Base-by-base conservation (phyloP, 2,888 invertebrate genomes). In the Drosophila mulleri region DNA sequence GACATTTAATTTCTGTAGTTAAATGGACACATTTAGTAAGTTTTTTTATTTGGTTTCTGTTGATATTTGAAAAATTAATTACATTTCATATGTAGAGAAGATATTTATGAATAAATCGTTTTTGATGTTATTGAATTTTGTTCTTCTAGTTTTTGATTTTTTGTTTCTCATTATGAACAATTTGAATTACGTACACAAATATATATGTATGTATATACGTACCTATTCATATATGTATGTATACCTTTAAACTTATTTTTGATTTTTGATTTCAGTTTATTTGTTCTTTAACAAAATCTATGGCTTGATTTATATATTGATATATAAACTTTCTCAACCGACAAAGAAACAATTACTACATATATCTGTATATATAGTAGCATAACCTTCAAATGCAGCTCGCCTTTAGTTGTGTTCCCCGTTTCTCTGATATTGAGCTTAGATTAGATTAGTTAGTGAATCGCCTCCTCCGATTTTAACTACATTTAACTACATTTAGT, bases 111-210 rank as follows among this genome's bases (percentile, higher is more conserved):
- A 42, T 41, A 72, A 64, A 70, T 67, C 63, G 54, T 35, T 29
- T 18, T 69, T 68, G 32, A 29, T n/a, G 66, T 35, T 58, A 23
- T 32, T 20, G 18, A 18, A 9, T 42, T 45, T 50, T n/a, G 62
- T 75, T 72, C 64, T 75, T 72, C 52, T 66, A 54, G 29, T 67
- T 64, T 47, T 23, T 64, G 48, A 35, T 44, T 32, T 16, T 56
- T 16, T 29, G 3, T 9, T 56, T 42, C 42, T 54, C 45, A 37
- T 62, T 60, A 71, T 68, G 86, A 88, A 83, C 86, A 88, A 71
- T 85, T 50, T 60, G 81, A 83, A 83, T 88, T 85, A 83, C 83
- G 78, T 86, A 88, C 86, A 83, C 88, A 80, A 86, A 88, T 85
- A 88, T 71, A 69, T 42, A 39, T 39, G n/a, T 42, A 39, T 39